Evolutionary conservation across 2,888 invertebrate species (phyloP), one percentile per base, ranked within the genome.

Genomic region (Oscheius myriophilus): DNA sequence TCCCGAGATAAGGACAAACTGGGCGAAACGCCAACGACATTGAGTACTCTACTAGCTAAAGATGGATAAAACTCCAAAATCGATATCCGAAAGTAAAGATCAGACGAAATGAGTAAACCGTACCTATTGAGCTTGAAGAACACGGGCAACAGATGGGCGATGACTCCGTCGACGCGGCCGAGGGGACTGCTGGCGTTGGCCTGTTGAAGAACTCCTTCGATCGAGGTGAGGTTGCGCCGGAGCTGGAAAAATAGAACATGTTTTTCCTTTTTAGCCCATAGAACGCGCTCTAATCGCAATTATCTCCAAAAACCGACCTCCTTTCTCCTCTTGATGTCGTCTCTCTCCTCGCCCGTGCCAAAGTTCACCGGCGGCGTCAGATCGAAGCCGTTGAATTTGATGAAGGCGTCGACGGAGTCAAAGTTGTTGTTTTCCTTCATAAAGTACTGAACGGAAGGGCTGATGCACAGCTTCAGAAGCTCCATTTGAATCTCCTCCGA

Each of bases 181-280:
- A 80, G 64, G 16, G 79, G 77, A 58, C 73, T 80, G 12, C 71
- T 61, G n/a, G 69, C 67, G 23, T 73, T 70, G 23, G 82, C 80
- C 43, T 82, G 77, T 21, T 62, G 61, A 2, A 82, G 39, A 1
- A 76, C 73, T 6, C 80, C 80, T 26, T 82, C 80, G 33, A 80
- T 42, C 1, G 76, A 52, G 18, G 69, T 69, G 23, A 80, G 66
- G 58, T 82, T 64, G 21, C 78, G 68, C 41, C 80, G 80, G 42
- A 80, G 64, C 78, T 79, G 42, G 25, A 78, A 65, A 43, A 49
- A 42, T 3, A 23, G 42, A 6, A 9, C 3, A 3, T 33, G 9
- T 33, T 33, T 6, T 6, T 33, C 3, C 33, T 6, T 33, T 33
- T 33, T 9, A 3, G 9, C 9, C 33, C 9, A 33, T n/a, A 33